A percentile compares a stretch with the other conserved stretches of the same genome.
phyloP scores from a whole-genome alignment of 2,797 vertebrate genomes.

The Helostoma temminkii region DNA sequence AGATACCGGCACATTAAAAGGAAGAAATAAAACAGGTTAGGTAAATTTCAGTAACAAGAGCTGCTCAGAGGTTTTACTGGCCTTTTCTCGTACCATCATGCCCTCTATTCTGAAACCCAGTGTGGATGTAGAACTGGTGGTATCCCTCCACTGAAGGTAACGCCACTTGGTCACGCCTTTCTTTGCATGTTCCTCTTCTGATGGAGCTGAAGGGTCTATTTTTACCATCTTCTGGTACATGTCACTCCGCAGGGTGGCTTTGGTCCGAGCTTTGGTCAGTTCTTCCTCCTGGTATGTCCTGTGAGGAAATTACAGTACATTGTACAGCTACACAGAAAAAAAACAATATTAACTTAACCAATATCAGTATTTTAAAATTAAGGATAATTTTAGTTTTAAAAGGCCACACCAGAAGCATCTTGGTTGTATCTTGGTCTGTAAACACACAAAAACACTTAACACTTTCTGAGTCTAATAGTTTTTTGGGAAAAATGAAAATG shows the following conservation, averaged over 20 bases:
- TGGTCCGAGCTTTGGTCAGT: constrained; percentile 80
- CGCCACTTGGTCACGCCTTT: constrained; percentile 88
- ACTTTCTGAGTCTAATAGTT: not conserved
- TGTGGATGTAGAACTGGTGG: constrained; percentile 85
- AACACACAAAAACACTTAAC: not conserved
- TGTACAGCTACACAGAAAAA: not conserved
- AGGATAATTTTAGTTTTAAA: not conserved
- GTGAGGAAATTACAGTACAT: constrained; percentile 13
- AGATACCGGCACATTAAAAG: not conserved
- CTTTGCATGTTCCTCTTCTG: constrained; percentile 85
- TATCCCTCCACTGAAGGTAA: constrained; percentile 92
- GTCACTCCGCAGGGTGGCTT: constrained; percentile 82
- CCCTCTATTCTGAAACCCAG: constrained; percentile 92
- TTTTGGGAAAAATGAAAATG: not conserved
- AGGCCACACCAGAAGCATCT: not conserved
- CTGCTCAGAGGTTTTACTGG: not conserved
- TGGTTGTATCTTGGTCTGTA: not conserved
- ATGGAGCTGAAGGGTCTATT: constrained; percentile 84
- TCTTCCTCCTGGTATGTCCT: constrained; percentile 93
- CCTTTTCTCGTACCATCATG: constrained; percentile 84
- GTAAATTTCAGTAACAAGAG: not conserved
- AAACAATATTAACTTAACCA: not conserved
- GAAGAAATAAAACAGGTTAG: not conserved
- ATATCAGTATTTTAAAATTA: not conserved
- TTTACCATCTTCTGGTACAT: constrained; percentile 93